Evolutionary conservation across 2,797 vertebrate species (phyloP).

Genomic region (Falco naumanni): DNA sequence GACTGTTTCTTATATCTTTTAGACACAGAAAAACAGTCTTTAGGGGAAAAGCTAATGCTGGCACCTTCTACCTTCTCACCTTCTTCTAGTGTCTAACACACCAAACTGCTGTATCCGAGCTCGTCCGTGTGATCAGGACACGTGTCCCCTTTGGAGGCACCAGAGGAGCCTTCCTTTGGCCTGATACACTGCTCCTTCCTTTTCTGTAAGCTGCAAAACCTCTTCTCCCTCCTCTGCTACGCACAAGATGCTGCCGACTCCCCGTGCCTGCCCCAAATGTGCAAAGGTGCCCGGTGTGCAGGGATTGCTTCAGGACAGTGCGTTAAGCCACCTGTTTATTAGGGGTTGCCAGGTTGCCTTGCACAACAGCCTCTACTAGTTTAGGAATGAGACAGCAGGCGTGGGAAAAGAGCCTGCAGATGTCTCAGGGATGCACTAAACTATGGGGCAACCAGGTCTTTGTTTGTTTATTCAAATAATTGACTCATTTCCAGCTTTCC

Average conservation of each 20-base stretch:
- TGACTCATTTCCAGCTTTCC: constrained; percentile 58
- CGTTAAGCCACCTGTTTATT: constrained; percentile 25
- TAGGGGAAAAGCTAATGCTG: background rate
- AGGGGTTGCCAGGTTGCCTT: constrained; percentile 41
- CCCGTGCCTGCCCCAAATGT: background rate
- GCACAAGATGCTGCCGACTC: background rate
- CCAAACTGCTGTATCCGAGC: background rate
- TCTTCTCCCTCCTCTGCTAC: background rate
- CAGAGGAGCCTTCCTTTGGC: background rate
- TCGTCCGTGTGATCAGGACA: background rate
- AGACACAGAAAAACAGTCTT: rapidly evolving
- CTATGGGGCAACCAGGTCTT: constrained; percentile 12
- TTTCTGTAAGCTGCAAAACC: background rate
- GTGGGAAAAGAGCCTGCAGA: constrained; percentile 54
- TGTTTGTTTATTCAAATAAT: constrained; percentile 61
- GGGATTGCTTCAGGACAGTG: background rate
- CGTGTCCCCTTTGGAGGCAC: background rate
- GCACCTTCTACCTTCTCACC: background rate
- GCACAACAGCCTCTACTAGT: constrained; percentile 45
- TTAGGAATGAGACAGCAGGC: constrained; percentile 54
- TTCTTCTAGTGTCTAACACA: background rate
- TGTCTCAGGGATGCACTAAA: background rate
- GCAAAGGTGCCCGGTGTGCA: background rate
- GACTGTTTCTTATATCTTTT: background rate
- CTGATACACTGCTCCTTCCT: background rate